phyloP scores from a whole-genome alignment of 37 sponge, comb jelly and placozoan genomes.

The Cliona cf. orientalis region DNA sequence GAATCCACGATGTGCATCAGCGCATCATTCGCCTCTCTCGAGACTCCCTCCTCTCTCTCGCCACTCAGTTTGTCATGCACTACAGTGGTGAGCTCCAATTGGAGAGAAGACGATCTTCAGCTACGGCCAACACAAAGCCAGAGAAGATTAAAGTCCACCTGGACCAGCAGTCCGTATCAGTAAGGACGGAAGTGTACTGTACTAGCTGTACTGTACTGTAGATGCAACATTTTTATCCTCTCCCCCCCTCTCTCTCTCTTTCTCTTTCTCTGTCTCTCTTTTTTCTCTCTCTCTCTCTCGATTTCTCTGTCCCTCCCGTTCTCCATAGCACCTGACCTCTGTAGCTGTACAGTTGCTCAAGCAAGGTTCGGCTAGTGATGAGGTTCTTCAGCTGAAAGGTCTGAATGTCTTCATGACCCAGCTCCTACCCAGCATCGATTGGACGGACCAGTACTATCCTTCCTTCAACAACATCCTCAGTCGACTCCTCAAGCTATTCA shows the following conservation, averaged over 20 bases:
- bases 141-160: neutral
- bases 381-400: slow-evolving; percentile 15
- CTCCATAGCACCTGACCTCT: slow-evolving; percentile 15
- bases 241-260: neutral
- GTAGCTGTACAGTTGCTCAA: slow-evolving; percentile 36
- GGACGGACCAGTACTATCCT: slow-evolving; percentile 27
- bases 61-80: slow-evolving; percentile 25
- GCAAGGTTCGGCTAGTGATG: slow-evolving; percentile 14
- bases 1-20: slow-evolving; percentile 7
- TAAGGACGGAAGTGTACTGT: neutral
- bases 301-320: neutral
- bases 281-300: neutral
- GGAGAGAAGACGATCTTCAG: too few relatives aligned
- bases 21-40: slow-evolving; percentile 28
- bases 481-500: slow-evolving; percentile 45
- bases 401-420: slow-evolving; percentile 35
- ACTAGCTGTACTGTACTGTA: neutral
- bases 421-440: slow-evolving; percentile 32
- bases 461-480: slow-evolving; percentile 36
- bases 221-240: neutral
- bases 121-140: neutral
- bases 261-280: neutral
- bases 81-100: too few relatives aligned
- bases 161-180: slow-evolving; percentile 22
- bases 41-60: slow-evolving; percentile 52